Evolutionary conservation across 2,113 vertebrate genomes (phyloP).

Genomic region (Sebastes fasciatus): DNA sequence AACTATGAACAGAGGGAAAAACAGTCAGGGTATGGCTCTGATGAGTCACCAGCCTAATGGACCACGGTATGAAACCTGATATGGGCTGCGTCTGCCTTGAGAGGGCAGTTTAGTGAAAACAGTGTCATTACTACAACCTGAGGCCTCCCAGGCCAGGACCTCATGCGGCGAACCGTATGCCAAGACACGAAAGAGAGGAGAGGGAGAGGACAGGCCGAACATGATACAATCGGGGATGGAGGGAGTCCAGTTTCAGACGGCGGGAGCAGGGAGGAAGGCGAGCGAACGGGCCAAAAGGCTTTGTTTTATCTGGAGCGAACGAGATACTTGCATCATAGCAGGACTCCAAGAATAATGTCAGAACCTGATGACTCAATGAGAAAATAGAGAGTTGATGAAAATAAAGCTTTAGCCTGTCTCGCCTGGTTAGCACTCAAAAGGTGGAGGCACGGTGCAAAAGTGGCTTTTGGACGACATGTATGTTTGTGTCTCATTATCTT

Average conservation of each 20-base stretch:
- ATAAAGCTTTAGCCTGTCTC: constrained; percentile 54
- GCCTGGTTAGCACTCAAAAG: constrained; percentile 36
- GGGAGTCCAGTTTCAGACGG: constrained; percentile 45
- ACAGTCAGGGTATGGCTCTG: constrained; percentile 42
- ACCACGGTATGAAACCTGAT: constrained; percentile 67
- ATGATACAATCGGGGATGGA: constrained; percentile 54
- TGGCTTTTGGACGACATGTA: constrained; percentile 21
- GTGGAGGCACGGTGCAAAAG: constrained; percentile 14
- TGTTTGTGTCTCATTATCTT: constrained; percentile 27
- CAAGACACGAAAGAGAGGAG: constrained; percentile 45
- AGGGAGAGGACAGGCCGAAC: constrained; percentile 40
- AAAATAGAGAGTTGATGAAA: constrained; percentile 72
- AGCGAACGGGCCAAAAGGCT: constrained; percentile 29
- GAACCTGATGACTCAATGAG: constrained; percentile 75
- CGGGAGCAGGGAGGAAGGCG: constrained; percentile 30
- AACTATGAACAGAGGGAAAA: constrained; percentile 47
- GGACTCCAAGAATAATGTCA: constrained; percentile 77
- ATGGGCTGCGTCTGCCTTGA: constrained; percentile 42
- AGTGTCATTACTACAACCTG: constrained; percentile 70
- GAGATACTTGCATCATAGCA: constrained; percentile 69
- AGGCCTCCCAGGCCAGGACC: constrained; percentile 67
- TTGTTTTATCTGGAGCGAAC: constrained; percentile 75
- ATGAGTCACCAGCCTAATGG: constrained; percentile 72
- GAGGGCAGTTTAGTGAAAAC: constrained; percentile 64
- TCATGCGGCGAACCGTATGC: constrained; percentile 48